phyloP scores from a whole-genome alignment of 2,113 vertebrate species.

The Perca fluviatilis region DNA sequence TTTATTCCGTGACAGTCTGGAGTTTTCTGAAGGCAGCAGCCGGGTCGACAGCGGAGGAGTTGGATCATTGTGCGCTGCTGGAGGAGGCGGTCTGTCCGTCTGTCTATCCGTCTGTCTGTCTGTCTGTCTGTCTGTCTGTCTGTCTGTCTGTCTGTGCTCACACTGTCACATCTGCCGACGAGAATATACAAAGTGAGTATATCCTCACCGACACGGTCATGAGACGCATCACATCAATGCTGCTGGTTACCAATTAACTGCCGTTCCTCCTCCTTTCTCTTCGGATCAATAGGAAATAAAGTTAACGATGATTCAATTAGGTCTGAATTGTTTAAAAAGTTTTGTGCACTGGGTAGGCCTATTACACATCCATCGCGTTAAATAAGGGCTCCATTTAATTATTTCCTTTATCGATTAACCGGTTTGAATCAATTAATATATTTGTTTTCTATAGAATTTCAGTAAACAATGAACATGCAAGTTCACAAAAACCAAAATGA shows the following conservation, averaged over 20 bases:
- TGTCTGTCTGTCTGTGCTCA: conserved; percentile 9
- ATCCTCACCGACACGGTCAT: conserved; percentile 38
- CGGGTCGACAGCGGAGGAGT: conserved; percentile 18
- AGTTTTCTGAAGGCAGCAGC: conserved; percentile 26
- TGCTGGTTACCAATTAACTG: background rate
- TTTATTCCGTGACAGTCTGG: conserved; percentile 26
- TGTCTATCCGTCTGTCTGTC: conserved; percentile 4
- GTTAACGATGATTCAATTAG: too few relatives aligned
- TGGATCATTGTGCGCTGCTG: conserved; percentile 62
- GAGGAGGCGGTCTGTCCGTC: conserved; percentile 31
- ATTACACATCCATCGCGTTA: background rate
- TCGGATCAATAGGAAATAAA: background rate
- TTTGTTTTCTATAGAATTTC: too few relatives aligned
- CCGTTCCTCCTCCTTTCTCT: background rate
- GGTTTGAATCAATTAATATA: background rate
- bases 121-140: background rate
- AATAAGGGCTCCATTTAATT: background rate
- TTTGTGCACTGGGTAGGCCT: background rate
- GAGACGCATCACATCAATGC: conserved; percentile 43
- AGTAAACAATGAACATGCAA: background rate
- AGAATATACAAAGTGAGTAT: background rate
- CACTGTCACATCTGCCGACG: conserved; percentile 44
- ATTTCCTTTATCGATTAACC: background rate
- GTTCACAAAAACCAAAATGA: background rate
- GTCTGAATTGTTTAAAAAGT: background rate